A percentile compares a stretch with the other conserved stretches of the same genome.
Evolutionary conservation across 2,797 vertebrate genomes (phyloP).

Genomic region (Petrocephalus sullivani): DNA sequence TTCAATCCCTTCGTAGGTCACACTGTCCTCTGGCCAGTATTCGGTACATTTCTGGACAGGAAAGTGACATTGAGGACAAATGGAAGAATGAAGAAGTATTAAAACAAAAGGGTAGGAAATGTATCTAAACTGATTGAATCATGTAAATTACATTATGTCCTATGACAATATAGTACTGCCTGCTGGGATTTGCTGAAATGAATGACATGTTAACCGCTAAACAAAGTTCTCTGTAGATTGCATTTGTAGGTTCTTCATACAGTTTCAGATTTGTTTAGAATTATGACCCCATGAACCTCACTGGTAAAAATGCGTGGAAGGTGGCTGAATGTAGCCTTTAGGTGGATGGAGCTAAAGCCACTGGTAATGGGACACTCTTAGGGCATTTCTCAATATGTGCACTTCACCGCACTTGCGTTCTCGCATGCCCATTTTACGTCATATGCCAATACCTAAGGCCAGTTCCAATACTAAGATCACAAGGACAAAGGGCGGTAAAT

Average conservation of each 20-base stretch:
- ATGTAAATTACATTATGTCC: neutral
- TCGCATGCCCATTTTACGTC: neutral
- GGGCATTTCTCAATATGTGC: neutral
- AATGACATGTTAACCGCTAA: neutral
- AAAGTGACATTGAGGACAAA: neutral
- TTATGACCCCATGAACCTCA: neutral
- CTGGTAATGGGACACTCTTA: neutral
- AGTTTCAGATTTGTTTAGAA: neutral
- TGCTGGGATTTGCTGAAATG: neutral
- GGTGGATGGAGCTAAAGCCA: neutral
- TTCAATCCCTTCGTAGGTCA: slow-evolving; percentile 81
- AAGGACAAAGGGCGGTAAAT: neutral
- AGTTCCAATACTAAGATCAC: neutral
- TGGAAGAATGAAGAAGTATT: neutral
- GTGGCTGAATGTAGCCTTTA: neutral
- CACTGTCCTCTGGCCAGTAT: slow-evolving; percentile 93
- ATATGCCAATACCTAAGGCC: neutral
- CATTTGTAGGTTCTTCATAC: neutral
- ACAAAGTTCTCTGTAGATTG: neutral
- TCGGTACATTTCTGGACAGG: slow-evolving; percentile 87
- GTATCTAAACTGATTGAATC: neutral
- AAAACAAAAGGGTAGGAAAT: neutral
- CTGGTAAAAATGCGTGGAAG: neutral
- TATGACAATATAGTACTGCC: neutral
- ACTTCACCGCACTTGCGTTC: neutral